Evolutionary conservation across 2,888 invertebrate genomes (phyloP), one percentile per base, ranked within the genome.

Genomic region (Nomada lathburiana): DNA sequence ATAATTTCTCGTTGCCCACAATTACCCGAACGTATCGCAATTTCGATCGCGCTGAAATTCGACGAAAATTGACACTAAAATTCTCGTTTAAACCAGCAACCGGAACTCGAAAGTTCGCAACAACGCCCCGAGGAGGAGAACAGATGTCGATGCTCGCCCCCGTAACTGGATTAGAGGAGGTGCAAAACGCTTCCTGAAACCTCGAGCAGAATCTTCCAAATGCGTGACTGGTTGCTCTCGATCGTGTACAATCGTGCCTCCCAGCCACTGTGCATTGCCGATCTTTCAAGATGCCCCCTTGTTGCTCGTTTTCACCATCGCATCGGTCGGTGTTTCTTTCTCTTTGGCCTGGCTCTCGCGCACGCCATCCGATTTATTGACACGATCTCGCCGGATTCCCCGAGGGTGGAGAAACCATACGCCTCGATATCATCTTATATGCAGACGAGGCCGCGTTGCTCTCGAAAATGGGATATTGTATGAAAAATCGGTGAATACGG

Each of bases 321-420:
- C 53, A 53, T 20, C 5, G 44, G 42, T 16, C 42, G 55, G 18
- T 26, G 59, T 62, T 69, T 77, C 70, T 74, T 76, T 80, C 80
- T 71, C 65, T 42, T n/a, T 16, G 26, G 79, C 47, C 55, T 9
- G 42, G 23, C 59, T 44, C 55, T 57, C 82, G 82, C 75, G 76
- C 75, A 77, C 83, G 82, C 82, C 64, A 76, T 78, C 65, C 83
- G 82, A 83, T 83, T 83, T 83, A 83, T 83, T 83, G 83, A 78
- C 82, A 78, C 83, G 83, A 78, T 83, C 78, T 62, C 52, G 42
- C 42, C 47, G 62, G 71, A 69, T 69, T 76, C 72, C 83, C 72
- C 68, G 57, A 36, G 79, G 83, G 72, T 76, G 74, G 78, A 76
- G 83, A 82, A 83, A 82, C 74, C 76, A 74, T 80, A 76, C 68